Evolutionary conservation across 1,140 invertebrate genomes (phyloP).

Genomic region (Mizuhopecten yessoensis): DNA sequence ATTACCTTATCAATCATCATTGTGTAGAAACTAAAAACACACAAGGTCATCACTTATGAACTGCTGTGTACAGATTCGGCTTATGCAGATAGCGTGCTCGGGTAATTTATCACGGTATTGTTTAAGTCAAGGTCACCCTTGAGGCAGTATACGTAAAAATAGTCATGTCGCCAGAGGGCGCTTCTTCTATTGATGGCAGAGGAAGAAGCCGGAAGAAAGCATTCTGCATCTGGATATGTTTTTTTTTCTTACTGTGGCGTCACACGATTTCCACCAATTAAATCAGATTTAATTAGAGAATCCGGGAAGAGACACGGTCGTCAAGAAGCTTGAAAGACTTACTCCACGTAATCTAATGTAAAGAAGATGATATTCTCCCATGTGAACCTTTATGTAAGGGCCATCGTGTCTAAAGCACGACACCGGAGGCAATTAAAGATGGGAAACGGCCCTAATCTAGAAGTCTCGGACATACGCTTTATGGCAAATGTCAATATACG

Average conservation of each 20-base stretch:
- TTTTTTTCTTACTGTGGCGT: neutral
- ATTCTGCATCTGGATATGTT: neutral
- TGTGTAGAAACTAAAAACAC: neutral
- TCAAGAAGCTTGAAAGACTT: neutral
- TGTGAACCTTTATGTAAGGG: neutral
- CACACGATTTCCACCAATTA: slow-evolving; percentile 3
- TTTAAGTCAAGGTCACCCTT: slow-evolving; percentile 19
- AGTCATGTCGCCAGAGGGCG: neutral
- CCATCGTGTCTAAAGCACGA: neutral
- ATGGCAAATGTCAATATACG: neutral
- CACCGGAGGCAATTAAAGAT: neutral
- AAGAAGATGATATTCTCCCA: neutral
- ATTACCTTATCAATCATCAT: slow-evolving; percentile 17
- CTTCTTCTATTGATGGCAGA: neutral
- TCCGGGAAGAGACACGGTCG: neutral
- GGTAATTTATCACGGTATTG: neutral
- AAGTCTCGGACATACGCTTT: neutral
- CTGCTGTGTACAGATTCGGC: slow-evolving; percentile 8
- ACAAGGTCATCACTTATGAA: slow-evolving; percentile 28
- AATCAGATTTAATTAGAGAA: neutral
- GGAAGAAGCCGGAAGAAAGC: neutral
- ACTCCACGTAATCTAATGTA: neutral
- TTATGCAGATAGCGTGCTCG: neutral
- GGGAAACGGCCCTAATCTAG: no score
- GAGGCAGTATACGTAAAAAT: slow-evolving; percentile 2